Percentiles rank a stretch among this genome's conserved stretches.
Evolutionary conservation across 2,797 vertebrate genomes (phyloP).

Genomic region (Aldrovandia affinis): DNA sequence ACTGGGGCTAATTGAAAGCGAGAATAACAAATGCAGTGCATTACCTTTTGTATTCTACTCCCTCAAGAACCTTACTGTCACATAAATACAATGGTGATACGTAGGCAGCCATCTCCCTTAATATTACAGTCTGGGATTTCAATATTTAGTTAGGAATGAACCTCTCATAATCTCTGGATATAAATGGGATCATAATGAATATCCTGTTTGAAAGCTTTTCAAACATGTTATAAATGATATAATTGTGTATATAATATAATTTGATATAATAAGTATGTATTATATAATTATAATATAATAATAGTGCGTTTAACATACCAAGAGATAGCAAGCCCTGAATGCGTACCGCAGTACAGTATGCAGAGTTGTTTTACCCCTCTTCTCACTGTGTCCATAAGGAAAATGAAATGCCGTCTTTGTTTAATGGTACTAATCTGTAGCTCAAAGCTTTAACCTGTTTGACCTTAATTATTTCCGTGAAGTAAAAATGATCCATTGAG

Average conservation of each 20-base stretch:
- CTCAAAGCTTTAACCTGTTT: neutral
- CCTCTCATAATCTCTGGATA: too few relatives aligned
- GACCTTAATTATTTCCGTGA: neutral
- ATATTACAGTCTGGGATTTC: too few relatives aligned
- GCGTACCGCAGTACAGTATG: neutral
- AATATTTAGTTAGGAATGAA: too few relatives aligned
- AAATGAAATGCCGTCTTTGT: neutral
- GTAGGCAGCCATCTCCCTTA: neutral
- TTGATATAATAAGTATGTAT: too few relatives aligned
- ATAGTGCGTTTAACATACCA: too few relatives aligned
- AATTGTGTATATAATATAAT: too few relatives aligned
- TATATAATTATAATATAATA: neutral
- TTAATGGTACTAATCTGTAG: too few relatives aligned
- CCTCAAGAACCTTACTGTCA: neutral
- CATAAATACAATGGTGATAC: neutral
- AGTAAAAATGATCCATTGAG: slow-evolving; percentile 3
- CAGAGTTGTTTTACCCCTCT: neutral
- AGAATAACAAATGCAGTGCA: neutral
- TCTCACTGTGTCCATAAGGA: neutral
- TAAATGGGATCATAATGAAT: too few relatives aligned
- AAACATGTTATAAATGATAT: neutral
- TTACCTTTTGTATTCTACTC: neutral
- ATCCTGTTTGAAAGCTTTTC: too few relatives aligned
- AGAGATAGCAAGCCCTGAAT: neutral
- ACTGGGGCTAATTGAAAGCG: neutral